phyloP scores from a whole-genome alignment of 2,797 vertebrate genomes.

The Heteromormyrus szaboi region DNA sequence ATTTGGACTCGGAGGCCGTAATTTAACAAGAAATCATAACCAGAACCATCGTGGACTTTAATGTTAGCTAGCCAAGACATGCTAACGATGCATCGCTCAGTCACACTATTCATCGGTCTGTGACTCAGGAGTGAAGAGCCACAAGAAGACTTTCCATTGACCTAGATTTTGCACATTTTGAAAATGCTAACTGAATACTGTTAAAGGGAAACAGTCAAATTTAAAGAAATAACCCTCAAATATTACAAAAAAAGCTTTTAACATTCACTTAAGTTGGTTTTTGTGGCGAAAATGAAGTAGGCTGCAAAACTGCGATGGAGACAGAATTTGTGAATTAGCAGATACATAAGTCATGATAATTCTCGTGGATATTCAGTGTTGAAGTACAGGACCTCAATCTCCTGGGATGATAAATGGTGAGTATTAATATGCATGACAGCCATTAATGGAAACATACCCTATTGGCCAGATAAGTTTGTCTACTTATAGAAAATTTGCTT shows the following conservation, averaged over 20 bases:
- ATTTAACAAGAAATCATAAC: background rate
- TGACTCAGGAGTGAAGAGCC: background rate
- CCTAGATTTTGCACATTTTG: background rate
- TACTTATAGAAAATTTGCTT: background rate
- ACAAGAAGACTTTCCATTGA: background rate
- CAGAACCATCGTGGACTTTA: background rate
- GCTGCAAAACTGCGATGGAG: background rate
- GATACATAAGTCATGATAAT: background rate
- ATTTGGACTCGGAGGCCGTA: background rate
- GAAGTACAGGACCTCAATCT: background rate
- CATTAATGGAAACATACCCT: background rate
- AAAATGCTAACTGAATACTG: background rate
- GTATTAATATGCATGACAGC: background rate
- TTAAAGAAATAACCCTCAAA: background rate
- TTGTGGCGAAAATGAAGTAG: background rate
- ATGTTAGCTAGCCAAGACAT: background rate
- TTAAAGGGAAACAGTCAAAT: background rate
- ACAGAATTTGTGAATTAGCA: background rate
- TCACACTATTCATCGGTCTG: background rate
- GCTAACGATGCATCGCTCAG: background rate
- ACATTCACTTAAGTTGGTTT: background rate
- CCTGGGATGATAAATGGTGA: background rate
- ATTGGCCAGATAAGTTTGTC: background rate
- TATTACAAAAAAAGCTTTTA: background rate
- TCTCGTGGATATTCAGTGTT: background rate